Percentiles rank a stretch among this genome's conserved stretches.
Evolutionary conservation across 2,113 vertebrate species (phyloP).

Genomic region (Pollimyrus isidori): DNA sequence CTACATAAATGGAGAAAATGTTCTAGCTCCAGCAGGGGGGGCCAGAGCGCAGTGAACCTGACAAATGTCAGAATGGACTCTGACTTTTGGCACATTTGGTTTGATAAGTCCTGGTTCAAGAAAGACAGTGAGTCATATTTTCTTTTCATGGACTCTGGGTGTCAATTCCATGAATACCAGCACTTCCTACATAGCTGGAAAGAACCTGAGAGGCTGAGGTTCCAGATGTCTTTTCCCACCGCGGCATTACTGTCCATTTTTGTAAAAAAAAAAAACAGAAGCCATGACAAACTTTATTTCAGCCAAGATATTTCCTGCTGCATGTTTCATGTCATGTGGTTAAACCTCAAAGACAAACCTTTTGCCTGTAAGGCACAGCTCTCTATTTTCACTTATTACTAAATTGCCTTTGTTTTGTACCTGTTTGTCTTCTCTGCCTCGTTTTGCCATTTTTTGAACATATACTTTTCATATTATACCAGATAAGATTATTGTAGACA

Average conservation of each 20-base stretch:
- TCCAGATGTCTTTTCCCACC: neutral
- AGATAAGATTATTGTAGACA: neutral
- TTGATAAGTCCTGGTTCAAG: neutral
- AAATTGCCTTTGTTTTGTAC: neutral
- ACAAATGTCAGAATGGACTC: neutral
- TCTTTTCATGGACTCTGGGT: neutral
- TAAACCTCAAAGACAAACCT: neutral
- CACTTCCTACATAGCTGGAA: neutral
- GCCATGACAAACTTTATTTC: neutral
- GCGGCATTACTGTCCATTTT: neutral
- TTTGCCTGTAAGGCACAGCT: neutral
- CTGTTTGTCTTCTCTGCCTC: neutral
- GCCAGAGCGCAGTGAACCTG: neutral
- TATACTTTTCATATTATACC: neutral
- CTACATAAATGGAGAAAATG: neutral
- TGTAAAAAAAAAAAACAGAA: neutral
- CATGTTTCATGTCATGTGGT: neutral
- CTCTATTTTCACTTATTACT: neutral
- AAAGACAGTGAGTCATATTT: neutral
- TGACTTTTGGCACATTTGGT: neutral
- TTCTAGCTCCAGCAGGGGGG: neutral
- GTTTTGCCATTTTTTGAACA: neutral
- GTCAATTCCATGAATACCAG: neutral
- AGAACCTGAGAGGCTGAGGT: neutral
- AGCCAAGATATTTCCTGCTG: neutral